Base-by-base conservation (phyloP, 2,888 invertebrate species). In the Ichneumon xanthorius region DNA sequence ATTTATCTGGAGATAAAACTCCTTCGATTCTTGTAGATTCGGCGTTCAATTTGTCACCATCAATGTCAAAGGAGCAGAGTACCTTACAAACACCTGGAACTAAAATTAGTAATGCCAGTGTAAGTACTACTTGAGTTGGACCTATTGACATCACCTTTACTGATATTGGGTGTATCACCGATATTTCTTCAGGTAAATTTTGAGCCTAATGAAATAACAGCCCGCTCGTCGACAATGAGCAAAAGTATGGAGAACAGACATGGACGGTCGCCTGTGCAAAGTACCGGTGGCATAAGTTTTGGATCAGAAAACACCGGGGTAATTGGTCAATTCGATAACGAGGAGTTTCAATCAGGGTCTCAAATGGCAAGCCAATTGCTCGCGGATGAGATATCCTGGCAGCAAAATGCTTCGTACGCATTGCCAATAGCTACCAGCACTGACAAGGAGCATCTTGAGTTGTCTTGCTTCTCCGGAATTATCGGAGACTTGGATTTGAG, bases 331-430 rank as follows among this genome's bases (percentile, higher is more conserved):
- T 92, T 92, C 71, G 89, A 83, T 1, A 88, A 90, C 33, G 93
- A 92, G 82, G 92, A 94, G 7, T 94, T 94, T 84, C 80, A 89
- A 72, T 90, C 93, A 1, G 91, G 90, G 4, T 94, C 94, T 75
- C 92, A 94, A 87, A 93, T 94, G 84, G 91, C 86, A 2, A 93
- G 92, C 80, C 94, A 94, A 87, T 87, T 95, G 63, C 79, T 92
- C 63, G 91, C 93, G 7, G 94, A 95, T 89, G 95, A 95, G 88
- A 58, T 91, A 7, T 94, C 94, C 0, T 95, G 94, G 94, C 91
- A 92, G 53, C 92, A 93, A 76, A 90, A 91, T 81, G 87, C 87
- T 40, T 87, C 90, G 11, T 89, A 91, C 45, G 82, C 89, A 5
- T 82, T 91, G 80, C 90, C 92, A 1, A 83, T 80, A 48, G 84